Percentiles rank a stretch among this genome's conserved stretches.
Evolutionary conservation across 2,888 invertebrate genomes (phyloP).

Genomic region (Hedychridium roseum): DNA sequence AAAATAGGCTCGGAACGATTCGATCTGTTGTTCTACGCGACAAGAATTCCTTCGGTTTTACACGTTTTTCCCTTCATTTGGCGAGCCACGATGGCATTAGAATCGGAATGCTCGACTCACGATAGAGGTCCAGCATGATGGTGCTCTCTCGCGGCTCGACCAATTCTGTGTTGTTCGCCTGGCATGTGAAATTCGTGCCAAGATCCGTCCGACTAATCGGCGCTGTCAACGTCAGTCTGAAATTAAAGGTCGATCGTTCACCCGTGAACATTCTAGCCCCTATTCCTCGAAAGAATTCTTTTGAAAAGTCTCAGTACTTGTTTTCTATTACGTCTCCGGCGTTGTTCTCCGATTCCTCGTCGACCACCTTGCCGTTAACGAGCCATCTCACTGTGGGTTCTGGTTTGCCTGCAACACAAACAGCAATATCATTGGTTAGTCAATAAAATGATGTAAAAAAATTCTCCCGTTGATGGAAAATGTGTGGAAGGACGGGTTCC

Average conservation of each 20-base stretch:
- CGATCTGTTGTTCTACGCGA: constrained; percentile 49
- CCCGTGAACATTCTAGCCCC: background rate
- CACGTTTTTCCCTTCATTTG: background rate
- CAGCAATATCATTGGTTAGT: too few species aligned
- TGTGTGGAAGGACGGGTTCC: too few species aligned
- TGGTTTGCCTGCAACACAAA: constrained; percentile 72
- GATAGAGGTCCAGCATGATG: constrained; percentile 78
- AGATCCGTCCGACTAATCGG: constrained; percentile 81
- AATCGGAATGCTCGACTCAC: constrained; percentile 69
- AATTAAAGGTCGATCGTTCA: too few species aligned
- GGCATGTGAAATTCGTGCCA: constrained; percentile 87
- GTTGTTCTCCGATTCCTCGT: constrained; percentile 84
- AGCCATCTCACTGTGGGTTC: constrained; percentile 86
- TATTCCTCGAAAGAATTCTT: constrained; percentile 54
- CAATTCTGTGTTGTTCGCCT: constrained; percentile 84
- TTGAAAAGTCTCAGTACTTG: constrained; percentile 66
- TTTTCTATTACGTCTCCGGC: constrained; percentile 89
- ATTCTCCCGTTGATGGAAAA: too few species aligned
- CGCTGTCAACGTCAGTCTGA: constrained; percentile 66
- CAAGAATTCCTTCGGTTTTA: constrained; percentile 31
- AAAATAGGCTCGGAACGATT: constrained; percentile 40
- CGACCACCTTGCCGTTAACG: constrained; percentile 77
- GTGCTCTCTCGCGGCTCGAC: constrained; percentile 82
- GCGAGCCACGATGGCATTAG: background rate
- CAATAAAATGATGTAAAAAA: too few species aligned